Percentiles rank a stretch among this genome's conserved stretches.
These are phyloP conservation scores for Rhopalosiphum nymphaeae DNA, from an alignment of 2,888 invertebrate species.

Conservation along the genomic window DNA sequence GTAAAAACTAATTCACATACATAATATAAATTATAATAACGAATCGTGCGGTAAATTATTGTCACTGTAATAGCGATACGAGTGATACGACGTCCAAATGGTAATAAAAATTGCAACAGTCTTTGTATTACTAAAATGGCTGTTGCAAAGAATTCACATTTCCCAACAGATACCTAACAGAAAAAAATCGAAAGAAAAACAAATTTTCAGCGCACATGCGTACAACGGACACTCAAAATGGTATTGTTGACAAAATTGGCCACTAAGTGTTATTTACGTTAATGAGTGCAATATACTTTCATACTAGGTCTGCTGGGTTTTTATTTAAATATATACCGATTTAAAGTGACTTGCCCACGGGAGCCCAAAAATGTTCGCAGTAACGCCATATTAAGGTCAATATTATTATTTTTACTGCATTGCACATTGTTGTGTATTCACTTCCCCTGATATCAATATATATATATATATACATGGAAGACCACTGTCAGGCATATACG, in stretches of 20 bases:
- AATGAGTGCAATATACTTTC: not conserved
- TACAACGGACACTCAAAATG: too few species aligned
- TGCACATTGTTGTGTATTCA: not conserved
- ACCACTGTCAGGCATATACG: not conserved
- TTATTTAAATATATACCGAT: not conserved
- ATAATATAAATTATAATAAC: not conserved
- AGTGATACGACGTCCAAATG: not conserved
- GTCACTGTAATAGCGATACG: not conserved
- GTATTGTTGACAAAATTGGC: too few species aligned
- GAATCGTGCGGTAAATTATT: not conserved
- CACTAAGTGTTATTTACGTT: too few species aligned
- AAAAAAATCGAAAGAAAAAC: too few species aligned
- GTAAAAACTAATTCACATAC: not conserved
- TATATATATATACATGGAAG: too few species aligned
- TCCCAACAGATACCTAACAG: too few species aligned
- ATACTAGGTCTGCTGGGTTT: not conserved
- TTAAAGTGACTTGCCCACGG: not conserved
- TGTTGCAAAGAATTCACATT: too few species aligned
- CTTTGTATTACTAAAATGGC: too few species aligned
- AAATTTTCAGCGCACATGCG: too few species aligned
- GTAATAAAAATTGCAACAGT: not conserved
- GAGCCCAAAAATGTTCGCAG: not conserved
- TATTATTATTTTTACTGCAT: not conserved
- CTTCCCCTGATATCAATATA: too few species aligned
- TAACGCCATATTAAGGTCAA: not conserved